Percentiles rank a stretch among this genome's conserved stretches.
Evolutionary conservation across 2,113 vertebrate genomes (phyloP).

Genomic region (Hiodon tergisus): DNA sequence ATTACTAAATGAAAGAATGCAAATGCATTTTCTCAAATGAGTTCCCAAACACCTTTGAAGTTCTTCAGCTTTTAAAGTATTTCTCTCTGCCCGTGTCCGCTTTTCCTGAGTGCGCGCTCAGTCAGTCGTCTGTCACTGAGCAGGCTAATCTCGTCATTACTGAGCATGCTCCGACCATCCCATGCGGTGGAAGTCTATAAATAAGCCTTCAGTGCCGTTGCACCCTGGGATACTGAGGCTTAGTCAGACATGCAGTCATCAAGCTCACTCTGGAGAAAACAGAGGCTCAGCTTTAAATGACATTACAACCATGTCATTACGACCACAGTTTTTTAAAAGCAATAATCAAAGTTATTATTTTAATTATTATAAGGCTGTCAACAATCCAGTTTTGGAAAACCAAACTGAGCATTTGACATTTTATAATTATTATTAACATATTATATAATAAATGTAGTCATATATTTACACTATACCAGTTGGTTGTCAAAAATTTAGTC

Average conservation of each 20-base stretch:
- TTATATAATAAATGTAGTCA: too few relatives aligned
- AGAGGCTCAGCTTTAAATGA: background rate
- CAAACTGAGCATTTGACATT: too few relatives aligned
- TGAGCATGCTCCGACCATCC: background rate
- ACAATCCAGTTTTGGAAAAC: too few relatives aligned
- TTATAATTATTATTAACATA: too few relatives aligned
- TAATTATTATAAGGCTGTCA: background rate
- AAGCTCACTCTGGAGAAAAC: background rate
- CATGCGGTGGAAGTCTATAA: constrained; percentile 21
- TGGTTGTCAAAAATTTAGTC: too few relatives aligned
- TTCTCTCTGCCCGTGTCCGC: background rate
- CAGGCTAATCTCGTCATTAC: constrained; percentile 23
- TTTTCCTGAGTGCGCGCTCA: background rate
- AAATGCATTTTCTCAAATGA: background rate
- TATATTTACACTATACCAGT: too few relatives aligned
- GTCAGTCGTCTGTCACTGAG: too few relatives aligned
- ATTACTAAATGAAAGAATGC: background rate
- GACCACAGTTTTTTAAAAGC: background rate
- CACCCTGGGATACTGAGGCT: background rate
- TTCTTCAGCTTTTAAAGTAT: background rate
- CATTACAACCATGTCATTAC: background rate
- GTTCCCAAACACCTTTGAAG: background rate
- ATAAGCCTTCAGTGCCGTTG: constrained; percentile 21
- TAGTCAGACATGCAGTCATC: background rate
- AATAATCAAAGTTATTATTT: constrained; percentile 4